phyloP scores from a whole-genome alignment of 2,797 vertebrate species.

The Moxostoma hubbsi region DNA sequence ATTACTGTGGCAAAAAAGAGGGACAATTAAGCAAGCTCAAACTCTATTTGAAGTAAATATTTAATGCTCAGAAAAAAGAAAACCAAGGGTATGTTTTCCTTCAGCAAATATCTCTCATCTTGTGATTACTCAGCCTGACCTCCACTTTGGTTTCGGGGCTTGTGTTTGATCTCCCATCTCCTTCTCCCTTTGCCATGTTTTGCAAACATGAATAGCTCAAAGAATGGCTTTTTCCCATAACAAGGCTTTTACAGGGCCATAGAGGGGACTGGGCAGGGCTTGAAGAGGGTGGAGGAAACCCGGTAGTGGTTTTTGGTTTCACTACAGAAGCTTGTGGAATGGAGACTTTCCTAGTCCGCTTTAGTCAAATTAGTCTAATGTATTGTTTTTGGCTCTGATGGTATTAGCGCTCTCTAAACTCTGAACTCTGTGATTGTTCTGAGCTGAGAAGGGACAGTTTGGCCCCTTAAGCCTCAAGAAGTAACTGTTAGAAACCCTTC shows the following conservation, averaged over 20 bases:
- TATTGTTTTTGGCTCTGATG: conserved; percentile 33
- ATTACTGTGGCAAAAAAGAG: not conserved
- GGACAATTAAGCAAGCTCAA: conserved; percentile 18
- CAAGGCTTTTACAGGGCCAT: conserved; percentile 45
- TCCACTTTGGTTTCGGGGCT: conserved; percentile 54
- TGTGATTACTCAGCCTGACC: conserved; percentile 29
- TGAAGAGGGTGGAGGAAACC: conserved; percentile 49
- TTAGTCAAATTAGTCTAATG: conserved; percentile 49
- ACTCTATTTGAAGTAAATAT: conserved; percentile 43
- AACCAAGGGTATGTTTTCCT: conserved; percentile 21
- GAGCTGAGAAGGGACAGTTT: not conserved
- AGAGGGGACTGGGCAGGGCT: conserved; percentile 50
- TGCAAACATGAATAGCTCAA: conserved; percentile 63
- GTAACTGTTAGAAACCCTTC: not conserved
- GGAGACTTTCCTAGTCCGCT: conserved; percentile 39
- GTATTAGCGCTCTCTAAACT: conserved; percentile 37
- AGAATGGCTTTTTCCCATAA: conserved; percentile 57
- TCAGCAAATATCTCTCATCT: conserved; percentile 30
- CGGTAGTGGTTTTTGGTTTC: conserved; percentile 60
- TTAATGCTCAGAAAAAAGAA: not conserved
- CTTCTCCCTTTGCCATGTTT: conserved; percentile 53
- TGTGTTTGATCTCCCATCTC: conserved; percentile 39
- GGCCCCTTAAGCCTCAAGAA: not conserved
- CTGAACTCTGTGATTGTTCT: not conserved
- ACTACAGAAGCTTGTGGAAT: conserved; percentile 60